These are phyloP conservation scores for Amblyopsis rosae DNA, from an alignment of 2,113 vertebrate species.

Conservation along the genomic window DNA sequence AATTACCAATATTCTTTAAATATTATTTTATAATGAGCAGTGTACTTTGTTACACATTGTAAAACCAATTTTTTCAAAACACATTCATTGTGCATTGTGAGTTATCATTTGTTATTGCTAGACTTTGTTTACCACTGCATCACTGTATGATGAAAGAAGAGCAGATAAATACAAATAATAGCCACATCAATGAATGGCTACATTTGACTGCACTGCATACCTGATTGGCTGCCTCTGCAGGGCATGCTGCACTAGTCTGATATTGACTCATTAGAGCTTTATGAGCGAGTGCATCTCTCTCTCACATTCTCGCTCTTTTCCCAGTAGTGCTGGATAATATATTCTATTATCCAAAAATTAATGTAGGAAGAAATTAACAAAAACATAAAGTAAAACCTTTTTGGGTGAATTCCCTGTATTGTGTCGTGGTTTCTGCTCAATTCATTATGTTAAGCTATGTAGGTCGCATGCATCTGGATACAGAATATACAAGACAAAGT, in stretches of 20 bases:
- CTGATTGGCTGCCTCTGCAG: constrained; percentile 11
- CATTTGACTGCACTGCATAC: constrained; percentile 25
- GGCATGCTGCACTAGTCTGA: constrained; percentile 38
- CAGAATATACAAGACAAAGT: constrained; percentile 5
- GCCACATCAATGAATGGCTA: constrained; percentile 7
- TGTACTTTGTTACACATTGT: no score
- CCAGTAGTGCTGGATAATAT: constrained; percentile 49
- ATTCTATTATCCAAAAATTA: constrained; percentile 47
- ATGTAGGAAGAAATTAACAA: constrained; percentile 73
- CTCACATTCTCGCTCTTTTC: constrained; percentile 29
- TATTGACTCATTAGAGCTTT: constrained; percentile 60
- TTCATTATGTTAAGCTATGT: constrained; percentile 52
- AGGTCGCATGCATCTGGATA: constrained; percentile 49
- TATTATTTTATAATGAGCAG: no score
- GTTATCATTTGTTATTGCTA: neutral
- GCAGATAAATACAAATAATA: constrained; percentile 30
- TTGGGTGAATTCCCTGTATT: constrained; percentile 37
- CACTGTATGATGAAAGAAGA: neutral
- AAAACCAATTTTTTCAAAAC: neutral
- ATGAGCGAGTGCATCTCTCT: constrained; percentile 30
- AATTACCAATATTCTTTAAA: no score
- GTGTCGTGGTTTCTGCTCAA: constrained; percentile 20
- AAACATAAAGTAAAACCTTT: constrained; percentile 48
- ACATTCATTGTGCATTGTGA: constrained; percentile 4
- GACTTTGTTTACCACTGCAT: neutral